Evolutionary conservation across 2,113 vertebrate species (phyloP).

Genomic region (Acrocephalus kingi): DNA sequence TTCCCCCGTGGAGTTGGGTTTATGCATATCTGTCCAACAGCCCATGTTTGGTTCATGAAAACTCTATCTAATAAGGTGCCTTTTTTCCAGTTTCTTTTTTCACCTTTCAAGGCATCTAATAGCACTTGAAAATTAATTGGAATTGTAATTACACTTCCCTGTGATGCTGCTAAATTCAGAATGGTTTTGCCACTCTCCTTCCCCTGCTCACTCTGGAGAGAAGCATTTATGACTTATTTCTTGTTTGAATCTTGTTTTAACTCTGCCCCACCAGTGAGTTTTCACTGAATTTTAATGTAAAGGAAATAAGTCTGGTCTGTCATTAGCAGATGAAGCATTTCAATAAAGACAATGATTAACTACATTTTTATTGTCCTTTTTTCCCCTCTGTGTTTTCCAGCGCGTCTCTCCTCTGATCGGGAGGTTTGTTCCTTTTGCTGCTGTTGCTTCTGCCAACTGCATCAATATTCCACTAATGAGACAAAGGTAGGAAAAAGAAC

Average conservation of each 20-base stretch:
- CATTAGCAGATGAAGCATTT: neutral
- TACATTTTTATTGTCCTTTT: neutral
- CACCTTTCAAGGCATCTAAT: neutral
- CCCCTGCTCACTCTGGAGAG: neutral
- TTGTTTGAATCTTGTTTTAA: neutral
- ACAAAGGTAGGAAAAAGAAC: conserved; percentile 83
- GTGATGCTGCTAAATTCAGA: neutral
- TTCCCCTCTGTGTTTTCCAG: conserved; percentile 63
- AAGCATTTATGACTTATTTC: neutral
- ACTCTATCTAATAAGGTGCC: neutral
- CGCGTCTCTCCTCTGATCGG: conserved; percentile 91
- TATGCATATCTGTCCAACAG: neutral
- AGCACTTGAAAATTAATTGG: neutral
- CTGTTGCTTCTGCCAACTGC: conserved; percentile 98
- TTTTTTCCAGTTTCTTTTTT: neutral
- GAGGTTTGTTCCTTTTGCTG: conserved; percentile 97
- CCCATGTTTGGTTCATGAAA: neutral
- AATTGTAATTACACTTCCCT: neutral
- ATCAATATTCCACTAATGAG: conserved; percentile 99
- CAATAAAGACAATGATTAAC: neutral
- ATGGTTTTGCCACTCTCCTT: neutral
- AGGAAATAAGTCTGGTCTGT: neutral
- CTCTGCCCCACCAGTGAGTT: neutral
- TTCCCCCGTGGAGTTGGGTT: neutral
- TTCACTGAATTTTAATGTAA: neutral